A percentile compares a stretch with the other conserved stretches of the same genome.
Evolutionary conservation across 2,113 vertebrate genomes (phyloP).

Genomic region (Colistium nudipinnis): DNA sequence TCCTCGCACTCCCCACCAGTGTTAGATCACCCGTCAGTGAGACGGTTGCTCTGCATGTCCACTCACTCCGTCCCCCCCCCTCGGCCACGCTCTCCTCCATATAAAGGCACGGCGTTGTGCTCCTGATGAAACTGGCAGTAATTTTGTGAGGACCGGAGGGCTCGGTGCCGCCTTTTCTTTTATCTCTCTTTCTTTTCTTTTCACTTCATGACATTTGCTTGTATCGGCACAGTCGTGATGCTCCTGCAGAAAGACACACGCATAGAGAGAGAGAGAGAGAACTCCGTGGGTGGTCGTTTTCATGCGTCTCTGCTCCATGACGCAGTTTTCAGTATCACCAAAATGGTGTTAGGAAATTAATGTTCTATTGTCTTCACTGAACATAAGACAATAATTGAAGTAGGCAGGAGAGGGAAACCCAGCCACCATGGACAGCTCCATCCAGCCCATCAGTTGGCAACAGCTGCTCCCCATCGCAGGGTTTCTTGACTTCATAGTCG

Average conservation of each 20-base stretch:
- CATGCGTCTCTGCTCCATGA: conserved; percentile 6
- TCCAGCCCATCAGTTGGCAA: too few species aligned
- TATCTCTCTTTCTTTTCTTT: conserved; percentile 2
- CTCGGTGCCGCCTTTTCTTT: conserved; percentile 43
- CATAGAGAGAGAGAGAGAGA: neutral
- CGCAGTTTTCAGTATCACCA: neutral
- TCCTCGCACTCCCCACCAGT: neutral
- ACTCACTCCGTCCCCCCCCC: conserved; percentile 39
- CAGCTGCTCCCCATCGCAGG: too few species aligned
- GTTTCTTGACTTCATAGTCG: too few species aligned
- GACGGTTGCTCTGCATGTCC: conserved; percentile 50
- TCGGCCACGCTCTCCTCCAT: conserved; percentile 21
- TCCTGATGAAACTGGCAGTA: conserved; percentile 79
- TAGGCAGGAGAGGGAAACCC: neutral
- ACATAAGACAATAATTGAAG: too few species aligned
- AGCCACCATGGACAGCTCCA: neutral
- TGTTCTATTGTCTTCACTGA: neutral
- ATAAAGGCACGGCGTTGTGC: conserved; percentile 44
- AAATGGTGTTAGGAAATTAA: neutral
- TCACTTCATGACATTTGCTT: conserved; percentile 40
- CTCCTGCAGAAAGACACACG: conserved; percentile 22
- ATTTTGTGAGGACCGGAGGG: conserved; percentile 54
- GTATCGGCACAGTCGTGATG: conserved; percentile 31
- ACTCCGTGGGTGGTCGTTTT: too few species aligned
- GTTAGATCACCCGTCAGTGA: conserved; percentile 45